A percentile compares a stretch with the other conserved stretches of the same genome.
phyloP scores from a whole-genome alignment of 2,797 vertebrate genomes.

The Onychomys torridus region DNA sequence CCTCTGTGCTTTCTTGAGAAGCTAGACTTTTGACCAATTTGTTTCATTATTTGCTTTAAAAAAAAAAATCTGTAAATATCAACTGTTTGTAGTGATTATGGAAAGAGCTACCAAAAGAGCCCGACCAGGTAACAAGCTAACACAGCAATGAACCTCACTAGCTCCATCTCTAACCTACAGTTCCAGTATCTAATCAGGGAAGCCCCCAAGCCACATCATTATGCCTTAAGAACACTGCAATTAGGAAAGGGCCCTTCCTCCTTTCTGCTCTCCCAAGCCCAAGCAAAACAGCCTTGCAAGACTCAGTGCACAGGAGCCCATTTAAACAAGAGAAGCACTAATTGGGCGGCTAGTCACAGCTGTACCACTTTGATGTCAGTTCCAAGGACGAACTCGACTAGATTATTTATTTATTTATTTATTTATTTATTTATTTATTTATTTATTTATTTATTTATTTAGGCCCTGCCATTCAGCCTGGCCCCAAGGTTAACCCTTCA shows the following conservation, averaged over 20 bases:
- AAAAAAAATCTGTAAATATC: constrained; percentile 59
- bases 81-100: constrained; percentile 58
- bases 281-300: constrained; percentile 59
- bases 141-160: neutral
- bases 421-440: no score
- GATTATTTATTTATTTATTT: constrained; percentile 56
- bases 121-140: neutral
- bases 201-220: constrained; percentile 58
- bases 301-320: constrained; percentile 30
- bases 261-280: constrained; percentile 26
- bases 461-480: constrained; percentile 25
- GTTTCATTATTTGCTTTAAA: constrained; percentile 15
- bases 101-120: constrained; percentile 55
- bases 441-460: constrained; percentile 18
- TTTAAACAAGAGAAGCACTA: constrained; percentile 73
- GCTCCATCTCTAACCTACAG: constrained; percentile 12
- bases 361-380: constrained; percentile 71
- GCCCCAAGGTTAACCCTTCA: neutral
- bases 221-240: constrained; percentile 26
- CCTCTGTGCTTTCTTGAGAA: constrained; percentile 24
- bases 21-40: constrained; percentile 51
- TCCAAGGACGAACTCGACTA: constrained; percentile 66
- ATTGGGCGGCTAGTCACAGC: constrained; percentile 72
- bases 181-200: constrained; percentile 67
- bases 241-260: constrained; percentile 59